These are phyloP conservation scores for Atractosteus spatula DNA, from an alignment of 2,113 vertebrate genomes.

Conservation along the genomic window DNA sequence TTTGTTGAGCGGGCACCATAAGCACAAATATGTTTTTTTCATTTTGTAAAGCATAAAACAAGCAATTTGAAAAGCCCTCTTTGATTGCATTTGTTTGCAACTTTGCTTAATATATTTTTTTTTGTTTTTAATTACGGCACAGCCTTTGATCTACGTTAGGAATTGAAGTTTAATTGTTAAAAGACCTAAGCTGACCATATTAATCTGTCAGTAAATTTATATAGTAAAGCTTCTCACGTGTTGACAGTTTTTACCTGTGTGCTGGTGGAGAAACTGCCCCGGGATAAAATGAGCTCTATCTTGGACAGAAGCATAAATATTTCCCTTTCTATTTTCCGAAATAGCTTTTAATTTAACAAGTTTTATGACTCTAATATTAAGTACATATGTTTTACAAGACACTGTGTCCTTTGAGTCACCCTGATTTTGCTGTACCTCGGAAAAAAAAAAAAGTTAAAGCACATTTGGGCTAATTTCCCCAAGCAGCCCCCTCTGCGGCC, in stretches of 20 bases:
- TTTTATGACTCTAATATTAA: conserved; percentile 96
- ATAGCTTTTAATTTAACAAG: conserved; percentile 96
- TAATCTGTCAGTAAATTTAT: conserved; percentile 18
- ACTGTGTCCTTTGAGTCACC: conserved; percentile 88
- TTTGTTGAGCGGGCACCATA: conserved; percentile 17
- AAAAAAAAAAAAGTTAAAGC: conserved; percentile 17
- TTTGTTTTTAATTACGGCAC: conserved; percentile 14
- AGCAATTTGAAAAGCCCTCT: not conserved
- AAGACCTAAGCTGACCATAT: conserved; percentile 11
- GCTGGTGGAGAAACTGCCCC: conserved; percentile 58
- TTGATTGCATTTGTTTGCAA: conserved; percentile 9
- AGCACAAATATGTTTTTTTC: not conserved
- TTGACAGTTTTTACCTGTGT: conserved; percentile 69
- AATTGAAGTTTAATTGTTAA: conserved; percentile 6
- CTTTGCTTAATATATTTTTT: not conserved
- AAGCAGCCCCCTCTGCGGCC: conserved; percentile 20
- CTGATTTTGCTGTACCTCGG: conserved; percentile 71
- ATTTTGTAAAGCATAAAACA: not conserved
- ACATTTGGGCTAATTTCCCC: conserved; percentile 13
- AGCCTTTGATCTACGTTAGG: not conserved
- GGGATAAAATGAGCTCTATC: conserved; percentile 79
- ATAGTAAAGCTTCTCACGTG: conserved; percentile 35
- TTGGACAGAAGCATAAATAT: conserved; percentile 91
- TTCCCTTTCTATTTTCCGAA: conserved; percentile 90
- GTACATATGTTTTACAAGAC: conserved; percentile 98